Evolutionary conservation across 2,888 invertebrate genomes (phyloP).

Genomic region (Tribolium freemani): DNA sequence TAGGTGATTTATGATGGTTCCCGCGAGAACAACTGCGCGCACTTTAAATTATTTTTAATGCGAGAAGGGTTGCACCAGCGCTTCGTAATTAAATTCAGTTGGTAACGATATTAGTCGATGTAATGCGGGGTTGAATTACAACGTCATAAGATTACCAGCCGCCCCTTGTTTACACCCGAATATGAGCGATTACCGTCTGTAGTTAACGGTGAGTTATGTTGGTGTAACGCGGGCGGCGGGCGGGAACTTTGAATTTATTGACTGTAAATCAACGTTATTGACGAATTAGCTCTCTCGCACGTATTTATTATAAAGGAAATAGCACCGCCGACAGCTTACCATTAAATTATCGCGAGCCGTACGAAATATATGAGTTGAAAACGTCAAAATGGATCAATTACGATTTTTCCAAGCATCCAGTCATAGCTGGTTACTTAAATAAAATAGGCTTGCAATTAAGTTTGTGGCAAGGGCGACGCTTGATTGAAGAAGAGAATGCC

Average conservation of each 20-base stretch:
- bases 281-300: conserved; percentile 45
- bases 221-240: conserved; percentile 28
- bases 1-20: conserved; percentile 28
- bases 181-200: conserved; percentile 40
- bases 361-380: conserved; percentile 7
- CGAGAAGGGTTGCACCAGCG: conserved; percentile 47
- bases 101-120: conserved; percentile 52
- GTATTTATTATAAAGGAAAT: conserved; percentile 46
- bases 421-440: not conserved
- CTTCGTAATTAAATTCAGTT: conserved; percentile 52
- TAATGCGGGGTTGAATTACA: conserved; percentile 51
- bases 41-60: conserved; percentile 53
- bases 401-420: not conserved
- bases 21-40: conserved; percentile 31
- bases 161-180: conserved; percentile 42
- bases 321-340: conserved; percentile 34
- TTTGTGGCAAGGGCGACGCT: conserved; percentile 2
- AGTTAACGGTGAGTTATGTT: conserved; percentile 42
- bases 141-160: conserved; percentile 42
- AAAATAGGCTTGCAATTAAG: conserved; percentile 19
- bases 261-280: conserved; percentile 50
- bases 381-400: conserved; percentile 6
- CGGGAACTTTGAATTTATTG: conserved; percentile 49
- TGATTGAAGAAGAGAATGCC: conserved; percentile 24
- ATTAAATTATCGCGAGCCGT: conserved; percentile 34